phyloP scores from a whole-genome alignment of 2,888 invertebrate genomes.

The Drosophila ezoana region DNA sequence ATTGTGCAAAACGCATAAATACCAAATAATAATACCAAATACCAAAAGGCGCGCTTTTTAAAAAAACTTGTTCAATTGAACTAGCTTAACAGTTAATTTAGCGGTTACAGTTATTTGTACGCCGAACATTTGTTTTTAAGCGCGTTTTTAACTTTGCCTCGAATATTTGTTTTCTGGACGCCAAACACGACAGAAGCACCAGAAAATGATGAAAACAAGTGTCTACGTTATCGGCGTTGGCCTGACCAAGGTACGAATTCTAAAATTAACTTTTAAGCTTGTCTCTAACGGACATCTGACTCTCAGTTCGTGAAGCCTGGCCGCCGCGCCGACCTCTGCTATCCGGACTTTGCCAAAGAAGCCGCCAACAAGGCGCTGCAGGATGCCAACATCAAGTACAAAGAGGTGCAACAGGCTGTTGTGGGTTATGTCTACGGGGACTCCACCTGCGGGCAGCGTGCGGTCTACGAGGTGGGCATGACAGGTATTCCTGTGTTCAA shows the following conservation, averaged over 20 bases:
- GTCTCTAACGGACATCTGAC: neutral
- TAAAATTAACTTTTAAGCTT: conserved; percentile 48
- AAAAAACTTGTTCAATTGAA: no score
- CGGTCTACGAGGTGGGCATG: conserved; percentile 96
- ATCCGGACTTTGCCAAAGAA: conserved; percentile 97
- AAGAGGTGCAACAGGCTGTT: conserved; percentile 93
- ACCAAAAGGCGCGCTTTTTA: no score
- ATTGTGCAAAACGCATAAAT: no score
- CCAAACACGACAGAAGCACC: conserved; percentile 5
- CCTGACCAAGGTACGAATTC: conserved; percentile 93
- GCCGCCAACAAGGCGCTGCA: conserved; percentile 94
- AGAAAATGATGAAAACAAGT: conserved; percentile 83
- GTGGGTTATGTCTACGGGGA: conserved; percentile 98
- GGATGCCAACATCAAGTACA: conserved; percentile 92
- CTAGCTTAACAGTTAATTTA: no score
- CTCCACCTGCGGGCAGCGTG: conserved; percentile 97
- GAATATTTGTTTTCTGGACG: conserved; percentile 27
- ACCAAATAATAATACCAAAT: no score
- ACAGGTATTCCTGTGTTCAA: conserved; percentile 99
- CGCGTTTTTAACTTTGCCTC: no score
- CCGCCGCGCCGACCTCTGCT: conserved; percentile 91
- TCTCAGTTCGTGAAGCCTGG: conserved; percentile 96
- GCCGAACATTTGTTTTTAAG: no score
- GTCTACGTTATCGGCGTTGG: conserved; percentile 98
- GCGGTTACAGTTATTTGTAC: no score